A percentile compares a stretch with the other conserved stretches of the same genome.
Conservation (phyloP, 2,888 invertebrate species). For the Galeruca laticollis region DNA sequence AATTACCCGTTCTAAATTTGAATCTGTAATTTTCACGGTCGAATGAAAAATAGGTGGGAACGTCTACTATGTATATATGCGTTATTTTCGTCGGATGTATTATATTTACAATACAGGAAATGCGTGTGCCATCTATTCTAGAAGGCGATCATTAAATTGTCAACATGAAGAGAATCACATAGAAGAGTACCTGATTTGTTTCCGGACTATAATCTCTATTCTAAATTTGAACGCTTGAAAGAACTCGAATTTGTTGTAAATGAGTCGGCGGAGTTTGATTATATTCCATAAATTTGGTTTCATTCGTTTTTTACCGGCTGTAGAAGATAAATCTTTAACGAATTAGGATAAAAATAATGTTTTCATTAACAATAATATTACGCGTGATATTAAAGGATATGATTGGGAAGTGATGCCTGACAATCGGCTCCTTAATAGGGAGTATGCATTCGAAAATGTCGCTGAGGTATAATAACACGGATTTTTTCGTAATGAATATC, state of each 20-base stretch:
- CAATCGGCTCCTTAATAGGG: too few species aligned
- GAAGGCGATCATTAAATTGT: slow-evolving; percentile 50
- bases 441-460: too few species aligned
- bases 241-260: not conserved
- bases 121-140: slow-evolving; percentile 38
- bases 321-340: too few species aligned
- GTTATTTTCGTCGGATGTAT: slow-evolving; percentile 34
- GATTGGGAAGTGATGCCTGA: too few species aligned
- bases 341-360: too few species aligned
- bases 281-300: not conserved
- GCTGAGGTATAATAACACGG: too few species aligned
- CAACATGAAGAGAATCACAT: slow-evolving; percentile 50
- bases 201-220: slow-evolving; percentile 43
- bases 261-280: not conserved
- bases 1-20: slow-evolving; percentile 20
- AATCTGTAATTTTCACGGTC: slow-evolving; percentile 33
- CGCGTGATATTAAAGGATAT: too few species aligned
- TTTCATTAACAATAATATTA: too few species aligned
- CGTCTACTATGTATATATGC: slow-evolving; percentile 15
- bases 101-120: slow-evolving; percentile 44
- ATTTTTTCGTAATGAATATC: too few species aligned
- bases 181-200: slow-evolving; percentile 42
- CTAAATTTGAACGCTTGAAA: slow-evolving; percentile 37
- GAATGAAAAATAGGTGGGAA: slow-evolving; percentile 32
- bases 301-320: not conserved